phyloP scores from a whole-genome alignment of 2,113 vertebrate species.

The Passer montanus region DNA sequence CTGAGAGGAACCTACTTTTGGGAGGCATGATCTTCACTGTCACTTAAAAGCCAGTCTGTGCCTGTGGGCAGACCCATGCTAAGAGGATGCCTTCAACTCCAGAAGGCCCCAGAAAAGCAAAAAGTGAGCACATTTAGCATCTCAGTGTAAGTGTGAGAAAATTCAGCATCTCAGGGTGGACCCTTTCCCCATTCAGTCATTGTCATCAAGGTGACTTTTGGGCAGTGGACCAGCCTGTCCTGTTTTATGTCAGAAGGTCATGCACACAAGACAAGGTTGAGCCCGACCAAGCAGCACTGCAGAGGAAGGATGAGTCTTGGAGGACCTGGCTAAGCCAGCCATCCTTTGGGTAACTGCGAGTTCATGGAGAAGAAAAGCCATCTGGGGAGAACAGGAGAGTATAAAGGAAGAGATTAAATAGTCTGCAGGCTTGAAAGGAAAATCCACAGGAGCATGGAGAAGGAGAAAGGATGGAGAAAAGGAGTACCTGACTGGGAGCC shows the following conservation, averaged over 20 bases:
- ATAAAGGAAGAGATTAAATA: neutral
- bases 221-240: neutral
- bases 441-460: accelerated
- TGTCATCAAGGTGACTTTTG: neutral
- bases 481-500: neutral
- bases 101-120: neutral
- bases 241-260: too few relatives aligned
- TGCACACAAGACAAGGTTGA: neutral
- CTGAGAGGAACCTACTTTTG: neutral
- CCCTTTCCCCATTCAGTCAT: neutral
- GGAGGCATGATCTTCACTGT: neutral
- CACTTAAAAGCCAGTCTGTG: neutral
- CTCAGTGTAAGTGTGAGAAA: neutral
- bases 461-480: neutral
- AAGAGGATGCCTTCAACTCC: neutral
- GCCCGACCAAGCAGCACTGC: neutral
- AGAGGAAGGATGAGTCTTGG: neutral
- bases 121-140: neutral
- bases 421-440: neutral
- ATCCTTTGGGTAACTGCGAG: neutral
- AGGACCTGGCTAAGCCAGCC: neutral
- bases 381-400: neutral
- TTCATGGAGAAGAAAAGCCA: neutral
- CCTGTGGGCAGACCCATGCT: neutral
- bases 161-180: neutral